phyloP scores from a whole-genome alignment of 2,113 vertebrate species.

The Urocolius indicus region DNA sequence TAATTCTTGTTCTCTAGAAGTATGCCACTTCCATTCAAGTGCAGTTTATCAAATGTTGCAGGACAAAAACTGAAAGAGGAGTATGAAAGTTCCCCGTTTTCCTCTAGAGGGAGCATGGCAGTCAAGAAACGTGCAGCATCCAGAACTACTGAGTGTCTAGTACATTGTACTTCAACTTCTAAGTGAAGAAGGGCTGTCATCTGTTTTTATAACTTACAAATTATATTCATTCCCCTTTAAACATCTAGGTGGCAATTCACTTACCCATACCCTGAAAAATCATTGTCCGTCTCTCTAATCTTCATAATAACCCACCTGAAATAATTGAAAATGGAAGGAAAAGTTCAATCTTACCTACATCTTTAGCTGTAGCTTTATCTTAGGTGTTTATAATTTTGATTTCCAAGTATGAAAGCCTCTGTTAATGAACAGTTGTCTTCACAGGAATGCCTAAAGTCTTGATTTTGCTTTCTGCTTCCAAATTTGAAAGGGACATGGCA shows the following conservation, averaged over 20 bases:
- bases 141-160: neutral
- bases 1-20: neutral
- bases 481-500: neutral
- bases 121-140: neutral
- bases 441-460: neutral
- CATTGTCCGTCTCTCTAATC: neutral
- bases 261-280: neutral
- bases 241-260: neutral
- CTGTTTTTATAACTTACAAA: neutral
- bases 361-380: neutral
- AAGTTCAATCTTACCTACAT: neutral
- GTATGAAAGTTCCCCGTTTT: neutral
- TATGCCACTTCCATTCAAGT: neutral
- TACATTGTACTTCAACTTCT: neutral
- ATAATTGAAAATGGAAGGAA: neutral
- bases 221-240: neutral
- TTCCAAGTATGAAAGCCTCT: neutral
- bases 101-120: slow-evolving; percentile 48
- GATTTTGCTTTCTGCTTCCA: neutral
- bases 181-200: neutral
- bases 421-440: neutral
- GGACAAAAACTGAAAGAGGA: neutral
- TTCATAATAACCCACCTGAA: neutral
- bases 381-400: neutral
- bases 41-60: neutral